Evolutionary conservation across 2,888 invertebrate genomes (phyloP).

Genomic region (Brenthis daphne): DNA sequence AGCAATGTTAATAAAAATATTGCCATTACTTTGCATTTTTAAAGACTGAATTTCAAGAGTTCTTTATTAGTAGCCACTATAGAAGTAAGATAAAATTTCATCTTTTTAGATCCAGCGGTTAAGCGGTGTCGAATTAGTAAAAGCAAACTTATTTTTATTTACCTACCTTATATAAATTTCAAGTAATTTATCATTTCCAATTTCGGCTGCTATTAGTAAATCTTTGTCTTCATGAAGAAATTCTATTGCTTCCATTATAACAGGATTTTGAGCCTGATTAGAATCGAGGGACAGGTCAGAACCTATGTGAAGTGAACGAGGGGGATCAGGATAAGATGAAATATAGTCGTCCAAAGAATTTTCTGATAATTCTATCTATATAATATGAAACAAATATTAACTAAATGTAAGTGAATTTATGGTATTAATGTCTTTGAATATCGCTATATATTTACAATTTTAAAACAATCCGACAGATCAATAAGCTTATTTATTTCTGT

Average conservation of each 20-base stretch:
- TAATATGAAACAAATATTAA: slow-evolving; percentile 29
- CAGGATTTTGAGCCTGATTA: slow-evolving; percentile 29
- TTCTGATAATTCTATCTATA: slow-evolving; percentile 54
- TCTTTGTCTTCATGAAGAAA: slow-evolving; percentile 59
- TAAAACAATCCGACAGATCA: too few species aligned
- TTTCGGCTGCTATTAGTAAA: slow-evolving; percentile 63
- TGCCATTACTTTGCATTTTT: too few species aligned
- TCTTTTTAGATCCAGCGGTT: too few species aligned
- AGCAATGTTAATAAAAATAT: too few species aligned
- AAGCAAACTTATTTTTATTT: slow-evolving; percentile 26
- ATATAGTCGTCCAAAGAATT: slow-evolving; percentile 53
- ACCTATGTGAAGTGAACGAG: slow-evolving; percentile 45
- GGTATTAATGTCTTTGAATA: too few species aligned
- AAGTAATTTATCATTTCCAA: slow-evolving; percentile 53
- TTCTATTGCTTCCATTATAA: slow-evolving; percentile 51
- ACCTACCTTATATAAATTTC: slow-evolving; percentile 60
- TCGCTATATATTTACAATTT: too few species aligned
- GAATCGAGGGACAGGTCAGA: slow-evolving; percentile 39
- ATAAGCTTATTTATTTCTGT: too few species aligned
- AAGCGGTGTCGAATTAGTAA: neutral
- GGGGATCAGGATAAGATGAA: slow-evolving; percentile 56
- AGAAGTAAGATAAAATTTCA: too few species aligned
- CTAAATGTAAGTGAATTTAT: neutral
- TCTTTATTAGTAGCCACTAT: too few species aligned
- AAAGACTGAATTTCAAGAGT: too few species aligned